Evolutionary conservation across 2,888 invertebrate genomes (phyloP), one percentile per base, ranked within the genome.

Genomic region (Merodon equestris): DNA sequence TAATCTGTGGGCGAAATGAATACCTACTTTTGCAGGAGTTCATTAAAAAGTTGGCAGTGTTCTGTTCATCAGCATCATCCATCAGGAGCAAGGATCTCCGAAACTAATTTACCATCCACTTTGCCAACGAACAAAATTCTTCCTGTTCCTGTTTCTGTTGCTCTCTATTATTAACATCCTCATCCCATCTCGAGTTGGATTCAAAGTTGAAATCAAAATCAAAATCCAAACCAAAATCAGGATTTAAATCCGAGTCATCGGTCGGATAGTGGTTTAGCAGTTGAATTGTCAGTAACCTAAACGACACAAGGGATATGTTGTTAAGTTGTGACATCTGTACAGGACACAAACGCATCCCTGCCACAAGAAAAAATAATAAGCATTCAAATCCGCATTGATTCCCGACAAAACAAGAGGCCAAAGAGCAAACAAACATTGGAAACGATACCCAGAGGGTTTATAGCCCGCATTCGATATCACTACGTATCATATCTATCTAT

Each of bases 1-100:
- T 74, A 50, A 60, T 70, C 57, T 40, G 13, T 42, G 74, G 50
- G 54, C 53, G 70, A 79, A 79, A 68, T 74, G 13, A 79, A 74
- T 79, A 67, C 60, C 79, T 48, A 42, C 68, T 64, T 70, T 68
- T 53, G 50, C 68, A 63, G 68, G 70, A 79, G 74, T 79, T 79
- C 77, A 79, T 73, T 79, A 73, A 77, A 77, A 77, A 77, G 56
- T 77, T 56, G 27, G 19, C 38, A 27, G 45, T 64, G 45, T 12
- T 64, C 17, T 13, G 15, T 15, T 7, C 19, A 19, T 42, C 18
- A 13, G 40, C 58, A 48, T 38, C 48, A 60, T 60, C 40, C 50
- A 61, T 61, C 50, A 19, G 19, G 14, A 13, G 42, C 42, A 44
- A 44, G 27, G 27, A 27, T 27, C 3, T 27, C 27, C 3, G 27